Base-by-base conservation (phyloP, 2,888 invertebrate genomes). In the Myopa tessellatipennis region DNA sequence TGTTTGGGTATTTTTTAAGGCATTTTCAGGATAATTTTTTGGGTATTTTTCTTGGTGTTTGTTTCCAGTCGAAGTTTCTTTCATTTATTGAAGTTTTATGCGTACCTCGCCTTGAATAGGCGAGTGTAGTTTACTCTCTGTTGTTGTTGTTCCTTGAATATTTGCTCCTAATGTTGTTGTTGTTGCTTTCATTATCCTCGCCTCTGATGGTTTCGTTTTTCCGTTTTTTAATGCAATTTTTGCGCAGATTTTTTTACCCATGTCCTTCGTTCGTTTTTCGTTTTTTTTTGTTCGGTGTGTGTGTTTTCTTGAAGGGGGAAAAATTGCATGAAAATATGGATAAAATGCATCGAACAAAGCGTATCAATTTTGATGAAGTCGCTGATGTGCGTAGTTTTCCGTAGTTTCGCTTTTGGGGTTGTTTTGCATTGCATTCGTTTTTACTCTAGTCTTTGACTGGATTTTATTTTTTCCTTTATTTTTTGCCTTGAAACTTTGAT, bases 221-320 rank as follows among this genome's bases (percentile, higher is more conserved):
- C 61, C 2, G 61, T 8, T 61, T 61, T 61, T 61, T 61, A 61
- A 26, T 61, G 61, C 61, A 61, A 26, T 61, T 61, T 61, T 61
- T 61, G 8, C 26, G 4, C 0, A 3, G 4, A 8, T 10, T 26
- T 61, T 10, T 8, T 45, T 10, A 45, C 10, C 45, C 3, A 45
- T 45, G 45, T 45, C 45, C 45, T 45, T 45, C 45, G 1, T 8
- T 61, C 10, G 6, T 61, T 61, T 12, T 18, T 18, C 16, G 8
- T 61, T 6, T 61, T 45, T 45, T 6, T 3, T 1, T 45, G 45
- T 45, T 10, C 45, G 45, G 6, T 45, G 6, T 45, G 5, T 8
- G 10, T 45, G 45, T 36, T 34, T 36, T 65, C 0, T 65, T 65
- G 55, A 55, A n/a, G 55, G n/a, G 14, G 16, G 5, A 55, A 55